Percentiles rank a stretch among this genome's conserved stretches.
These are phyloP conservation scores for Eristalinus sepulchralis DNA, from an alignment of 2,888 invertebrate species.

Conservation along the genomic window DNA sequence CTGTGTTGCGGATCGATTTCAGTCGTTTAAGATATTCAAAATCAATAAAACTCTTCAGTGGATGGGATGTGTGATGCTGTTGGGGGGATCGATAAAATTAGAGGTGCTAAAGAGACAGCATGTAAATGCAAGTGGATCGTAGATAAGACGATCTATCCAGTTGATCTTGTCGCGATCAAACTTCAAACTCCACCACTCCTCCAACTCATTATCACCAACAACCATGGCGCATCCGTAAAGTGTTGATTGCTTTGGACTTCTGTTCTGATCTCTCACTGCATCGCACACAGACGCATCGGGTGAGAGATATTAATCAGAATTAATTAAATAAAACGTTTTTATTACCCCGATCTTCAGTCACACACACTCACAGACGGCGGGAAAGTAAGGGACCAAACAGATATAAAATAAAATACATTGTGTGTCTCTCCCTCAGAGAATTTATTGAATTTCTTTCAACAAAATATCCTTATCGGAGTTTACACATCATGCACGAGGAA, in stretches of 20 bases:
- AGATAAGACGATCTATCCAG: constrained; percentile 15
- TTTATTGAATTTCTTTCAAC: constrained; percentile 53
- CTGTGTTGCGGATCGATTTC: constrained; percentile 41
- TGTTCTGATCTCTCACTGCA: constrained; percentile 40
- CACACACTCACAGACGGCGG: neutral
- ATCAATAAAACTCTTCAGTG: constrained; percentile 14
- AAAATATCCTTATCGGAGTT: constrained; percentile 55
- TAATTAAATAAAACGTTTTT: constrained; percentile 70
- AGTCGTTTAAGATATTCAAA: constrained; percentile 21
- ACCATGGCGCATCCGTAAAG: constrained; percentile 48
- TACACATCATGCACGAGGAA: constrained; percentile 58
- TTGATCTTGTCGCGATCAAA: neutral
- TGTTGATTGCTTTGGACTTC: constrained; percentile 62
- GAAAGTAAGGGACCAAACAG: constrained; percentile 2
- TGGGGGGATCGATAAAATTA: neutral
- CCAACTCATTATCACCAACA: neutral
- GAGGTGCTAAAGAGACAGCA: constrained; percentile 41
- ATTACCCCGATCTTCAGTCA: constrained; percentile 52
- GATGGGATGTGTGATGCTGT: neutral
- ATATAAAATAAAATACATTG: neutral
- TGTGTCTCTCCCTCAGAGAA: neutral
- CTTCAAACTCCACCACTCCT: neutral
- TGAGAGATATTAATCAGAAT: constrained; percentile 59
- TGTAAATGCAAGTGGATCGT: constrained; percentile 31
- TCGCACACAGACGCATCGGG: neutral